These are phyloP conservation scores for Silurus aristotelis DNA, from an alignment of 2,797 vertebrate species.

Conservation along the genomic window DNA sequence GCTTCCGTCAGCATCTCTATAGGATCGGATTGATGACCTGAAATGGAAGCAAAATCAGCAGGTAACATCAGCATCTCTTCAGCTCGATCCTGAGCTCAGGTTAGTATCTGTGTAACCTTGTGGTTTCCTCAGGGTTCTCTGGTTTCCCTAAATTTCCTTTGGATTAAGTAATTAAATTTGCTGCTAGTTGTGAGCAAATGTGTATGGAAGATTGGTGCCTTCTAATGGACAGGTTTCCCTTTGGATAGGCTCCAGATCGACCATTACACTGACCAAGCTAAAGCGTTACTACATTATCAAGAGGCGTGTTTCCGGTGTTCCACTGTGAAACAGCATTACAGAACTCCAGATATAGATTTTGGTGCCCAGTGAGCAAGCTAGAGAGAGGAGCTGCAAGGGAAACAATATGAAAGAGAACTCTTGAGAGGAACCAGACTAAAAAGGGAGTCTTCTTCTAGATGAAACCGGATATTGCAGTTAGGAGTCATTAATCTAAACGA, in stretches of 20 bases:
- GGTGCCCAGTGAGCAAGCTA: neutral
- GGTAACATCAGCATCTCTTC: neutral
- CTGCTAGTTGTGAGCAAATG: neutral
- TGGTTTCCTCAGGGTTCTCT: neutral
- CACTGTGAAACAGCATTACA: neutral
- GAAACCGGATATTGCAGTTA: neutral
- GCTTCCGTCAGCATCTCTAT: neutral
- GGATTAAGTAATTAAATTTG: neutral
- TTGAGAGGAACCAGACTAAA: neutral
- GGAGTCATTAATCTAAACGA: neutral
- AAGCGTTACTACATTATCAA: neutral
- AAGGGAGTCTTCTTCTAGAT: neutral
- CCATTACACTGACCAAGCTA: neutral
- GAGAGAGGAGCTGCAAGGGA: neutral
- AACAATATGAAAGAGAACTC: neutral
- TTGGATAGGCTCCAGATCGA: neutral
- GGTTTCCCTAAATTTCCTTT: neutral
- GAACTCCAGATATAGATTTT: neutral
- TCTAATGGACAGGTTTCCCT: neutral
- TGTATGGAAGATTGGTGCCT: neutral
- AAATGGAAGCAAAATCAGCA: constrained; percentile 64
- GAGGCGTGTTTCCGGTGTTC: constrained; percentile 7
- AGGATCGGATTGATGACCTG: constrained; percentile 60
- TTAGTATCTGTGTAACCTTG: neutral
- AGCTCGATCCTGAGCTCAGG: neutral